These are phyloP conservation scores for Syrrhaptes paradoxus DNA, from an alignment of 2,113 vertebrate species.

Conservation along the genomic window DNA sequence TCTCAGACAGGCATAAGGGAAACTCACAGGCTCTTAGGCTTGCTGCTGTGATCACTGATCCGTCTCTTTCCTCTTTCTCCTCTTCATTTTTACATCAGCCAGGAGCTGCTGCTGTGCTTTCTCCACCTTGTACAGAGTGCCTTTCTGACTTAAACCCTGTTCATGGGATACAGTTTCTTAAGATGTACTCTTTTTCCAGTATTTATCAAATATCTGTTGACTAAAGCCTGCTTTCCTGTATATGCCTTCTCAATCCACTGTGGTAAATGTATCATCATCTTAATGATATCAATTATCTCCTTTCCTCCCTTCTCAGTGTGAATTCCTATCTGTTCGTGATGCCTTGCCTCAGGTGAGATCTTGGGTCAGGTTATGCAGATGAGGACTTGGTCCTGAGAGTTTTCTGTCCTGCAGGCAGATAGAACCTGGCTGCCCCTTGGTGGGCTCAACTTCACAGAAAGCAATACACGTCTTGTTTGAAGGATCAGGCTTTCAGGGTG, in stretches of 20 bases:
- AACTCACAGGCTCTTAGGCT: not conserved
- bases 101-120: not conserved
- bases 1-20: not conserved
- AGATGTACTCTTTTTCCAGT: not conserved
- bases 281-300: not conserved
- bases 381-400: not conserved
- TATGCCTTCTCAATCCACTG: not conserved
- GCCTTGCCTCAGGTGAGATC: not conserved
- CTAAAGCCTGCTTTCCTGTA: not conserved
- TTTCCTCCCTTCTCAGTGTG: not conserved
- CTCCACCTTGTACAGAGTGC: not conserved
- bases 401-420: not conserved
- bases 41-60: not conserved
- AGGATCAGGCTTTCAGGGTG: not conserved
- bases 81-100: not conserved
- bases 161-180: not conserved
- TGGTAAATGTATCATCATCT: not conserved
- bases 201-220: not conserved
- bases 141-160: not conserved
- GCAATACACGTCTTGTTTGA: not conserved
- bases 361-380: not conserved
- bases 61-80: not conserved
- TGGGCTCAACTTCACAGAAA: not conserved
- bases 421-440: fast-evolving
- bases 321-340: not conserved